Evolutionary conservation across 2,888 invertebrate species (phyloP).

Genomic region (Patella depressa): DNA sequence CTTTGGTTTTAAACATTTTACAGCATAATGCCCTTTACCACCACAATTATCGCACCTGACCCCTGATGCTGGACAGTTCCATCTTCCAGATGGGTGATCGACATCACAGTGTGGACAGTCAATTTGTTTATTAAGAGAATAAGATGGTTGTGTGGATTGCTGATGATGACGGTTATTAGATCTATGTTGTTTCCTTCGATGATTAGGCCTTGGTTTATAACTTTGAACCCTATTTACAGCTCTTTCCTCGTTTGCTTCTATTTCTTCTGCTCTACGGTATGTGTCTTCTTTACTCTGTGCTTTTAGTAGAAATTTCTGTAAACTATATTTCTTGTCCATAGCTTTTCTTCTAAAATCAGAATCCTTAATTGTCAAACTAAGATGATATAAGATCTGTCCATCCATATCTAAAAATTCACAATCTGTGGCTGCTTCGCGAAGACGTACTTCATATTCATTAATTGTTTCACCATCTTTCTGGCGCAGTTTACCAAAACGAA

Average conservation of each 20-base stretch:
- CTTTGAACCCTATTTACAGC: too few species aligned
- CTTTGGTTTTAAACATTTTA: not conserved
- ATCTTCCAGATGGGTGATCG: too few species aligned
- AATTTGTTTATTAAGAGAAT: not conserved
- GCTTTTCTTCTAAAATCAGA: too few species aligned
- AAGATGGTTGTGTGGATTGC: not conserved
- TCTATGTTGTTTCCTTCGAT: not conserved
- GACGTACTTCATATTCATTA: not conserved
- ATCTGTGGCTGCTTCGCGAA: not conserved
- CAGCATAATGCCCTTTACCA: conserved; percentile 4
- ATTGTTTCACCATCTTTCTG: not conserved
- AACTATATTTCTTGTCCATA: too few species aligned
- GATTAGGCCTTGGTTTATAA: too few species aligned
- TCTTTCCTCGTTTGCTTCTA: too few species aligned
- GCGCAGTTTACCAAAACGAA: not conserved
- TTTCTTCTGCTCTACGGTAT: too few species aligned
- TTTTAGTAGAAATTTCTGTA: too few species aligned
- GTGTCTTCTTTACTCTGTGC: too few species aligned
- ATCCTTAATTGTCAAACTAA: too few species aligned
- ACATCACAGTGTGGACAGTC: not conserved
- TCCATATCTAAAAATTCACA: too few species aligned
- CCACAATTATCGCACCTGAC: not conserved
- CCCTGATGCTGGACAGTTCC: not conserved
- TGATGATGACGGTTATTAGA: not conserved
- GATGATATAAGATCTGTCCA: too few species aligned